These are phyloP conservation scores for Chironomus tentans DNA, from an alignment of 2,888 invertebrate species.

Conservation along the genomic window DNA sequence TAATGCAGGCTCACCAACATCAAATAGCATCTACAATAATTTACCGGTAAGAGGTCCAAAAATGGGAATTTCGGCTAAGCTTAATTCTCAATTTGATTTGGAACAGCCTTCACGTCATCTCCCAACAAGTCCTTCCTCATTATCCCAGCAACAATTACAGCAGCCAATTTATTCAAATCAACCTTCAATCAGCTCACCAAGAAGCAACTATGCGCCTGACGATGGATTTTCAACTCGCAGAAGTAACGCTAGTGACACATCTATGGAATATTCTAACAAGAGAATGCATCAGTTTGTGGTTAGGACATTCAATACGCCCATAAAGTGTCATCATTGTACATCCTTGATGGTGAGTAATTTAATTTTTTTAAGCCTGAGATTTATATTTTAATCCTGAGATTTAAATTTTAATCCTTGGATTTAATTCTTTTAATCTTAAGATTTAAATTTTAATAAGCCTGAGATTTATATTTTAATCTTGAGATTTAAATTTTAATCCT, in stretches of 20 bases:
- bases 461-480: no score
- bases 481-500: no score
- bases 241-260: conserved; percentile 74
- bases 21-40: conserved; percentile 24
- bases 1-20: conserved; percentile 40
- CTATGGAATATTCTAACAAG: conserved; percentile 47
- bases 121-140: conserved; percentile 18
- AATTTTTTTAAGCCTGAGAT: background rate
- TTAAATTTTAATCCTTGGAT: no score
- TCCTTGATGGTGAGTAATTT: conserved; percentile 67
- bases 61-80: conserved; percentile 20
- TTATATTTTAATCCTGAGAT: background rate
- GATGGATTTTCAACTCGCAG: conserved; percentile 71
- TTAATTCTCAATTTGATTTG: conserved; percentile 15
- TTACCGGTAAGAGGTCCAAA: conserved; percentile 20
- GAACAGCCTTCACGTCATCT: conserved; percentile 1
- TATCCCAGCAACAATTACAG: conserved; percentile 13
- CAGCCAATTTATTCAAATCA: conserved; percentile 24
- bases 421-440: background rate
- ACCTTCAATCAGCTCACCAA: conserved; percentile 35
- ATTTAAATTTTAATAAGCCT: background rate
- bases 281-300: conserved; percentile 83
- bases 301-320: conserved; percentile 86
- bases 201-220: conserved; percentile 50
- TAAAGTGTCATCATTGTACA: conserved; percentile 92